Percentiles rank a stretch among this genome's conserved stretches.
Evolutionary conservation across 2,113 vertebrate species (phyloP).

Genomic region (Machaerirhynchus nigripectus): DNA sequence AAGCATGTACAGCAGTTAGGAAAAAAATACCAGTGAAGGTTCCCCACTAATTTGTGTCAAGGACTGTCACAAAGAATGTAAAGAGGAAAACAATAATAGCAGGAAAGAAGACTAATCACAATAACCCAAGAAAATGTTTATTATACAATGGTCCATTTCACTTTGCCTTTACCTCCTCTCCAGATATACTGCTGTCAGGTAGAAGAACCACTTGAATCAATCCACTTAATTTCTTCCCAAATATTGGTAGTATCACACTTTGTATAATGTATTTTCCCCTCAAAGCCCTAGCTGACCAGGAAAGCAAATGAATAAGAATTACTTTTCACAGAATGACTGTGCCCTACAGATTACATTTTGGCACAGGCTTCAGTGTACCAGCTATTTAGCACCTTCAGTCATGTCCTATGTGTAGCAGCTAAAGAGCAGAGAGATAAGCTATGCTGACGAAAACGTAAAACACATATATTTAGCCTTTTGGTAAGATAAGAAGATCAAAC

Average conservation of each 20-base stretch:
- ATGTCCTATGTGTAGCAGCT: not conserved
- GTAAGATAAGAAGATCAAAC: not conserved
- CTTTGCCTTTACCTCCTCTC: not conserved
- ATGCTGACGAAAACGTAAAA: not conserved
- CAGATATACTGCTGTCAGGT: not conserved
- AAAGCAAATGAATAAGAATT: not conserved
- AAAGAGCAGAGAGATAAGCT: not conserved
- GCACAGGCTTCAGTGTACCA: not conserved
- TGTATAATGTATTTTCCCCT: not conserved
- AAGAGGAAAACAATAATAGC: not conserved
- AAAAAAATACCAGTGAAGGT: not conserved
- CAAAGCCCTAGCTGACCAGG: not conserved
- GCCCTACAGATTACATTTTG: not conserved
- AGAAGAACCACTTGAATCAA: not conserved
- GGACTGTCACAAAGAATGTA: not conserved
- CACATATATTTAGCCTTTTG: not conserved
- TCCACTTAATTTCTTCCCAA: not conserved
- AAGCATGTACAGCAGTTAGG: not conserved
- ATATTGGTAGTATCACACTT: not conserved
- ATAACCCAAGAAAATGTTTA: not conserved
- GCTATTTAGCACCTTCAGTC: not conserved
- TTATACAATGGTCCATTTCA: not conserved
- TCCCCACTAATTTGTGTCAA: not conserved
- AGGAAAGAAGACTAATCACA: not conserved
- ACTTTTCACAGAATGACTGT: not conserved